Evolutionary conservation across 1,140 invertebrate species (phyloP), one percentile per base, ranked within the genome.

Genomic region (Acromyrmex charruanus): DNA sequence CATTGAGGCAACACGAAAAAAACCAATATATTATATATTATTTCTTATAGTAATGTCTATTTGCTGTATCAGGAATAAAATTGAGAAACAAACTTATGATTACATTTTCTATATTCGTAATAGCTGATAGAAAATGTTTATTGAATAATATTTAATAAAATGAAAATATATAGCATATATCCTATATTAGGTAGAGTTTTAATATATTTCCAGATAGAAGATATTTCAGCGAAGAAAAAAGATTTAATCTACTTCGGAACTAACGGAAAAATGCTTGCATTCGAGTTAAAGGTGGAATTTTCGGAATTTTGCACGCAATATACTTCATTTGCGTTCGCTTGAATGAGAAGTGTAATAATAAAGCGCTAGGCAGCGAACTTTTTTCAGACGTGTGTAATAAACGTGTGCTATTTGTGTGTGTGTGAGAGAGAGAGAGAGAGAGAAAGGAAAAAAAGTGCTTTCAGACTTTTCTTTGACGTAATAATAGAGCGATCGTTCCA

Each of bases 401-500:
- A 25, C 25, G 39, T 44, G 69, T 44, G 69, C 39, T 72, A 21
- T 59, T 82, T 31, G 49, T 69, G 44, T 18, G 21, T 21, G 21
- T 21, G 21, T 21, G 25, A 25, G 25, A 25, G 25, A 25, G 25
- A 25, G 25, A 25, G 25, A 25, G 25, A 25, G 51, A 58, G 65
- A 28, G 35, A 7, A 7, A 71, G 9, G 5, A 10, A 74, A 25
- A 74, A 16, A 72, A 16, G 49, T 14, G 51, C 80, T 74, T 49
- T 12, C 55, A 59, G 61, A 82, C 69, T 82, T 44, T 59, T 82
- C 69, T 82, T 74, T 74, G 25, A 44, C 49, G 66, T 82, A 82
- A 82, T 74, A 82, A 81, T 81, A 81, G 79, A 81, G 79, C 25
- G 55, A 84, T 59, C 39, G 25, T n/a, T 84, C 9, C 55, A 74